Evolutionary conservation across 2,113 vertebrate species (phyloP).

Genomic region (Nannobrachium achirus): DNA sequence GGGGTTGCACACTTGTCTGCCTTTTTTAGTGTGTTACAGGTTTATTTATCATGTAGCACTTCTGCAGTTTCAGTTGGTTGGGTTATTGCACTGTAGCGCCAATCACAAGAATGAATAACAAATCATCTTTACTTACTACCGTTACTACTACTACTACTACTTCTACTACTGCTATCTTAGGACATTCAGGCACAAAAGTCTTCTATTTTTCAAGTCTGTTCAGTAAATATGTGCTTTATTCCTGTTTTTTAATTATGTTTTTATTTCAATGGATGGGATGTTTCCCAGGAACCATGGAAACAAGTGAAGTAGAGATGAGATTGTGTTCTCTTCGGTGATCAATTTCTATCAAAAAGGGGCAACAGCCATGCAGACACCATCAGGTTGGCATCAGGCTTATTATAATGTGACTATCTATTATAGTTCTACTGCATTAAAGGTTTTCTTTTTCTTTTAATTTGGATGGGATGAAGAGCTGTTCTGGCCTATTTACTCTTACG

Average conservation of each 20-base stretch:
- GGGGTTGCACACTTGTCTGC: conserved; percentile 10
- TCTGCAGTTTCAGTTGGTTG: conserved; percentile 44
- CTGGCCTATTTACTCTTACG: conserved; percentile 76
- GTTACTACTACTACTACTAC: conserved; percentile 52
- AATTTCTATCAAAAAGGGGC: conserved; percentile 2
- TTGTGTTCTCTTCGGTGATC: conserved; percentile 37
- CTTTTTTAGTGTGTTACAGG: conserved; percentile 53
- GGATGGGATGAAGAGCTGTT: conserved; percentile 65
- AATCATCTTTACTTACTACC: conserved; percentile 45
- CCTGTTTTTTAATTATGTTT: conserved; percentile 51
- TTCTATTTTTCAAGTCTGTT: conserved; percentile 53
- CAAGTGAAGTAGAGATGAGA: conserved; percentile 51
- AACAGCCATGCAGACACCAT: conserved; percentile 5
- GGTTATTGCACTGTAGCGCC: conserved; percentile 34
- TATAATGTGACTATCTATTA: conserved; percentile 48
- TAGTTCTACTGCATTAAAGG: conserved; percentile 9
- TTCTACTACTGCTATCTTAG: conserved; percentile 43
- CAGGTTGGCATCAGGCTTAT: conserved; percentile 16
- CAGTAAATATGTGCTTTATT: conserved; percentile 62
- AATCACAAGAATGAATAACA: conserved; percentile 54
- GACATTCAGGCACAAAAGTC: conserved; percentile 17
- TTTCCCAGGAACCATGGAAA: conserved; percentile 61
- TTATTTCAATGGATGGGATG: conserved; percentile 62
- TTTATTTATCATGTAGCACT: conserved; percentile 52
- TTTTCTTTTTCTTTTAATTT: conserved; percentile 31